Conservation (phyloP, 2,888 invertebrate species). For the Leptopilina myrica region DNA sequence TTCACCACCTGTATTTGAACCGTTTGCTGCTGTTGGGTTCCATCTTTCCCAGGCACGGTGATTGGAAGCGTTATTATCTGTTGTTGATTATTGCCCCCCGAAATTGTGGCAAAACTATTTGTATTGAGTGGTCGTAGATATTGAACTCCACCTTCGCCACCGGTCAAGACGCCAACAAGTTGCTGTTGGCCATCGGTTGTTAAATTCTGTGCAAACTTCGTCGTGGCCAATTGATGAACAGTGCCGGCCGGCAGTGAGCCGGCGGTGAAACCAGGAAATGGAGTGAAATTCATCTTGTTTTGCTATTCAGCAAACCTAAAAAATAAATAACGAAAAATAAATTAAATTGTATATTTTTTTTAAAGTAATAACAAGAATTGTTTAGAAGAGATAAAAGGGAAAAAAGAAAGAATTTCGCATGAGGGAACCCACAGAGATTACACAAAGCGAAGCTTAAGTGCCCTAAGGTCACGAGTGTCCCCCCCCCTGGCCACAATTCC, state of each 20-base stretch:
- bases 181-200: conserved; percentile 82
- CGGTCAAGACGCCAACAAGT: conserved; percentile 84
- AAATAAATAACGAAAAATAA: conserved; percentile 56
- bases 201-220: conserved; percentile 85
- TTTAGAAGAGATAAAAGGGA: neutral
- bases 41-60: conserved; percentile 85
- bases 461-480: conserved; percentile 47
- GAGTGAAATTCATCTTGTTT: conserved; percentile 86
- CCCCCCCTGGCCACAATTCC: conserved; percentile 43
- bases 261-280: conserved; percentile 82
- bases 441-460: conserved; percentile 32
- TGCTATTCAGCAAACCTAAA: conserved; percentile 13
- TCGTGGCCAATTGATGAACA: conserved; percentile 80
- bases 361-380: neutral
- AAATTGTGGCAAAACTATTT: conserved; percentile 75
- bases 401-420: neutral
- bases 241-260: conserved; percentile 81
- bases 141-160: conserved; percentile 86
- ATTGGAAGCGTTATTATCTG: conserved; percentile 88
- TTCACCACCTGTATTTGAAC: conserved; percentile 87
- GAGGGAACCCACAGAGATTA: neutral
- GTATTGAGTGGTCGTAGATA: conserved; percentile 84
- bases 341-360: conserved; percentile 2
- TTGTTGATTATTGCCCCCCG: conserved; percentile 77
- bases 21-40: conserved; percentile 84